Evolutionary conservation across 2,797 vertebrate genomes (phyloP), one percentile per base, ranked within the genome.

Genomic region (Catamblyrhynchus diadema): DNA sequence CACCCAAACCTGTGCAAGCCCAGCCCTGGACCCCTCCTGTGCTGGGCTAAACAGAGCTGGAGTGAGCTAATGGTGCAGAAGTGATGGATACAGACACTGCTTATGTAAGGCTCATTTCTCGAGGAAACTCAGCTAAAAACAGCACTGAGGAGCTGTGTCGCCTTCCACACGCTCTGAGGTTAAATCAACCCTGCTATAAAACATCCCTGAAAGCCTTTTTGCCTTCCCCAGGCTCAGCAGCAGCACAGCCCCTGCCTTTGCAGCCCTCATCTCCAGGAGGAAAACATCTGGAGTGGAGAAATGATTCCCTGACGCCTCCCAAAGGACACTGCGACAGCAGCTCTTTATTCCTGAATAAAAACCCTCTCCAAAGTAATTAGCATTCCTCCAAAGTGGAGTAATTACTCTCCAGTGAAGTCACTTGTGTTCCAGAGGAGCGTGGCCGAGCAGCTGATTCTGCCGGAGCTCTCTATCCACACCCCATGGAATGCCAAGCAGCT

Each of bases 311-410:
- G 57, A 20, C 9, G 7, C 53, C 81, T 89, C 91, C 87, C 87
- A 33, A 71, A 73, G 82, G 81, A 64, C 79, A 25, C n/a, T 12
- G 44, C 33, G 69, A 86, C 88, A 93, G 92, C 75, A 87, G 80
- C 53, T 6, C 79, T 77, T 85, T 12, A 74, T 56, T 89, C 85
- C 65, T 5, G 72, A 54, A 81, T 85, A 60, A 90, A 93, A 81
- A 48, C 45, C 10, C 90, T 81, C 94, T 88, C 94, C 77, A 93
- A 74, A 83, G 50, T 35, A 81, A 93, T 95, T 91, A 96, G 72
- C 91, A 81, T 93, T 69, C 91, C 71, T 91, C 64, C 85, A 78
- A 88, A 93, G 65, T 53, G 72, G 86, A 70, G 59, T 41, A 84
- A 93, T 86, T 71, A 88, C 28, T 77, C 82, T 72, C 22, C 75